Evolutionary conservation across 2,888 invertebrate genomes (phyloP).

Genomic region (Drosophila setosimentum): DNA sequence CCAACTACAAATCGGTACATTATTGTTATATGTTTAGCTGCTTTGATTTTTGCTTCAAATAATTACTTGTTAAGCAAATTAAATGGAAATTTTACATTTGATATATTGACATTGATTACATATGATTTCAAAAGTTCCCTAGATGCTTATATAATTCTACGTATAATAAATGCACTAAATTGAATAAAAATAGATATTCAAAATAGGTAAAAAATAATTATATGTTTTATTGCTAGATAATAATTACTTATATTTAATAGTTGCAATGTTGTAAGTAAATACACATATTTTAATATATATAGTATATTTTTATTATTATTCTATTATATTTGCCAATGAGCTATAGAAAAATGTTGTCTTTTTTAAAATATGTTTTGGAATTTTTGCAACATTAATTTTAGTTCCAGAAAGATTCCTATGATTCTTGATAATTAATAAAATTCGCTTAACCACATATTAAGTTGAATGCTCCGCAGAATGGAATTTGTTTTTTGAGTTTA

Average conservation of each 20-base stretch:
- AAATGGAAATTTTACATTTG: conserved; percentile 22
- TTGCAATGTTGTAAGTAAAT: not conserved
- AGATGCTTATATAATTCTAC: not conserved
- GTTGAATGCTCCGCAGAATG: not conserved
- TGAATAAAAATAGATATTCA: not conserved
- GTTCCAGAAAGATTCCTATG: too few relatives aligned
- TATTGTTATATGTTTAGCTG: not conserved
- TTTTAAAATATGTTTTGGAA: not conserved
- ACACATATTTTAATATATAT: not conserved
- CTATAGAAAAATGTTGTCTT: not conserved
- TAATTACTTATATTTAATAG: not conserved
- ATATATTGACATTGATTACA: not conserved
- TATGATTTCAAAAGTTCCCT: conserved; percentile 14
- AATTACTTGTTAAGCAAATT: conserved; percentile 1
- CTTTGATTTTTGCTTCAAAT: not conserved
- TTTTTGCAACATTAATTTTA: not conserved
- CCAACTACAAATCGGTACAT: conserved; percentile 25
- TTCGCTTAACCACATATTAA: not conserved
- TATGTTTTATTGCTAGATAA: not conserved
- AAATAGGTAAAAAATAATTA: not conserved
- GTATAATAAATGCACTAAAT: not conserved
- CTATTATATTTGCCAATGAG: not conserved
- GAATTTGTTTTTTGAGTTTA: not conserved
- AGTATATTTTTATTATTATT: not conserved
- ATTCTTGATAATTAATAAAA: not conserved